Conservation (phyloP, 2,113 vertebrate genomes). For the Platycercus adscitus region DNA sequence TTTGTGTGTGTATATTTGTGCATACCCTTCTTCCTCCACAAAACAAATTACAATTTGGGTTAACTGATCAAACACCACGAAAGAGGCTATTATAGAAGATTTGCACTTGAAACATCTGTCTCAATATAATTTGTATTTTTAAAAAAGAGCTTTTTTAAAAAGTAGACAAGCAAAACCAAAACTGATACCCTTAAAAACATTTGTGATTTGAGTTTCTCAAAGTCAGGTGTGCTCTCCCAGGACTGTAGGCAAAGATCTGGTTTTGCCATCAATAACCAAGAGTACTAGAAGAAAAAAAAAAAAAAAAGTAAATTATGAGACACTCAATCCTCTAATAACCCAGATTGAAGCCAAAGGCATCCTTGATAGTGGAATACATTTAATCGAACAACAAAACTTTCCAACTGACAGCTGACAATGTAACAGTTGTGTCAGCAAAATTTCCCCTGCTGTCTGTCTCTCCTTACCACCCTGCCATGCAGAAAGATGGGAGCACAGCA, state of each 20-base stretch:
- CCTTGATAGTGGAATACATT: not conserved
- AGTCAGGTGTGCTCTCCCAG: not conserved
- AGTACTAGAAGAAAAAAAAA: not conserved
- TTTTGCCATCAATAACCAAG: not conserved
- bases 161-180: not conserved
- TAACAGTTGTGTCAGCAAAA: not conserved
- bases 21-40: not conserved
- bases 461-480: not conserved
- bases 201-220: not conserved
- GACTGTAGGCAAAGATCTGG: not conserved
- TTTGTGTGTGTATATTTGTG: not conserved
- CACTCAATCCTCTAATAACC: not conserved
- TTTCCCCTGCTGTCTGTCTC: not conserved
- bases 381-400: not conserved
- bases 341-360: not conserved
- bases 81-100: not conserved
- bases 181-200: not conserved
- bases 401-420: not conserved
- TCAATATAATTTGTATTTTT: constrained; percentile 4
- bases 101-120: not conserved
- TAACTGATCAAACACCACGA: not conserved
- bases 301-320: not conserved
- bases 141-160: not conserved
- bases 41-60: not conserved
- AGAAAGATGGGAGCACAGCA: not conserved